phyloP scores from a whole-genome alignment of 2,888 invertebrate genomes.

The Epirrhoe alternata region DNA sequence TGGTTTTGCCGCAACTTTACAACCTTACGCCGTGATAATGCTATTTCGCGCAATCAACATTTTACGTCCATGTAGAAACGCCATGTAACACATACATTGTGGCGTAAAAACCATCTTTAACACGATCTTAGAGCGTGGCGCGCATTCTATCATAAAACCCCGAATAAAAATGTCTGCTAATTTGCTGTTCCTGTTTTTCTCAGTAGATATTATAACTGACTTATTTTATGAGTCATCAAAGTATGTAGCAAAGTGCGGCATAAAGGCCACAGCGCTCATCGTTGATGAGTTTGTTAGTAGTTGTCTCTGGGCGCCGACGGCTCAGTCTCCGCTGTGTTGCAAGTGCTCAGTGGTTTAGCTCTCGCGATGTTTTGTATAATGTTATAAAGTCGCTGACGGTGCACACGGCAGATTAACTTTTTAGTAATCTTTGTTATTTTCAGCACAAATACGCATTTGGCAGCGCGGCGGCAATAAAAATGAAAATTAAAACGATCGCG shows the following conservation, averaged over 20 bases:
- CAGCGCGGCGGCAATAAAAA: constrained; percentile 6
- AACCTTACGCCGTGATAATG: constrained; percentile 39
- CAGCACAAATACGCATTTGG: constrained; percentile 4
- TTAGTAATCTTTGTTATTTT: not conserved
- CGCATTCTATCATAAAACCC: constrained; percentile 35
- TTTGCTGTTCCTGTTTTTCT: constrained; percentile 19
- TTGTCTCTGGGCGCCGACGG: not conserved
- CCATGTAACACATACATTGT: constrained; percentile 35
- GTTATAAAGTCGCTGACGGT: not conserved
- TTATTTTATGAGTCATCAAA: constrained; percentile 4
- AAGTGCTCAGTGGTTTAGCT: not conserved
- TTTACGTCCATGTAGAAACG: constrained; percentile 32
- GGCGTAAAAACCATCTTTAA: constrained; percentile 23
- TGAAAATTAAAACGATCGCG: constrained; percentile 20
- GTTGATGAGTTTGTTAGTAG: constrained; percentile 9
- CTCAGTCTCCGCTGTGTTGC: not conserved
- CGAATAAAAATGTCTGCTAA: constrained; percentile 26
- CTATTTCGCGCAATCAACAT: constrained; percentile 40
- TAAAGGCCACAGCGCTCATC: not conserved
- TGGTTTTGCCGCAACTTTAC: constrained; percentile 29
- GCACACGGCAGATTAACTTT: not conserved
- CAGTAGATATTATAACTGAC: constrained; percentile 10
- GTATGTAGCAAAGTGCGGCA: not conserved
- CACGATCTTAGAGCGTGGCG: constrained; percentile 18
- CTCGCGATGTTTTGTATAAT: not conserved